These are phyloP conservation scores for Mormoops blainvillei DNA, from an alignment of 2,113 vertebrate species.

Conservation along the genomic window DNA sequence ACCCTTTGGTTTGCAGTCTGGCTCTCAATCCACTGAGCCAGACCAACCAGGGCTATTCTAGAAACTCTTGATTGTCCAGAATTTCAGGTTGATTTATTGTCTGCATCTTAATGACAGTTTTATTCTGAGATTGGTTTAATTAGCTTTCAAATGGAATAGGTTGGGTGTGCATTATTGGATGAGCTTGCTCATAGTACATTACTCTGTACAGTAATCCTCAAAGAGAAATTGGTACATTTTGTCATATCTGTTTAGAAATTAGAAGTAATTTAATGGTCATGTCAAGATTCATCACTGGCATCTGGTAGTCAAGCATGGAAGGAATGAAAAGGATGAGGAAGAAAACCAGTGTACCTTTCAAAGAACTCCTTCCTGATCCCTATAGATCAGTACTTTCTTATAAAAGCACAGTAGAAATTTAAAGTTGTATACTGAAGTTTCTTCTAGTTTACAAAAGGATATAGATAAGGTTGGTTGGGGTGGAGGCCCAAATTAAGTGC, in stretches of 20 bases:
- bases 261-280: slow-evolving; percentile 9
- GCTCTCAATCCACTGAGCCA: too few relatives aligned
- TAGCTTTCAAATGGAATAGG: background rate
- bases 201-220: background rate
- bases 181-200: background rate
- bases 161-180: background rate
- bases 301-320: background rate
- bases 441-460: background rate
- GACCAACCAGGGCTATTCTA: too few relatives aligned
- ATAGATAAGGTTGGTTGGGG: background rate
- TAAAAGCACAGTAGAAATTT: background rate
- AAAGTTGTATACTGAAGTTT: background rate
- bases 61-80: background rate
- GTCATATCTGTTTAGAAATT: background rate
- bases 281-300: background rate
- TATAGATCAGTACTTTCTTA: background rate
- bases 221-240: slow-evolving; percentile 3
- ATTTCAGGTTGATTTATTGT: background rate
- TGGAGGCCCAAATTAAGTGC: background rate
- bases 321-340: background rate
- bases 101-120: background rate
- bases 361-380: background rate
- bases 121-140: slow-evolving; percentile 7
- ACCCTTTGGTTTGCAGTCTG: too few relatives aligned
- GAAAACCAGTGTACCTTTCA: background rate